These are phyloP conservation scores for Malacosoma neustria DNA, from an alignment of 2,888 invertebrate genomes.

Conservation along the genomic window DNA sequence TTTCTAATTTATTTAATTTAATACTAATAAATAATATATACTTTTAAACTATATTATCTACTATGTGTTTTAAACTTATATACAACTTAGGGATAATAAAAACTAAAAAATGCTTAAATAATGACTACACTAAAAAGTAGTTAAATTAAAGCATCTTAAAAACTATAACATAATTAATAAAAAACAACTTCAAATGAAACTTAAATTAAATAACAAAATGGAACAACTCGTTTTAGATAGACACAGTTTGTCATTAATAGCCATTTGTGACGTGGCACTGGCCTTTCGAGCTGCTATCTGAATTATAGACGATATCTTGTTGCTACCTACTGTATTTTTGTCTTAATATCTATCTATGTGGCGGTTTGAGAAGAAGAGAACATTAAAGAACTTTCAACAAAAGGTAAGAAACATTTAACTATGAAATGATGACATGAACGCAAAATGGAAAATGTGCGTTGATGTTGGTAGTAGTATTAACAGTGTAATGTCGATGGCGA, in stretches of 20 bases:
- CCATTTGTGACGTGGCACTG: background rate
- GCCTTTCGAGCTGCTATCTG: background rate
- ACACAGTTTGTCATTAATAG: background rate
- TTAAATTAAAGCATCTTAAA: too few species aligned
- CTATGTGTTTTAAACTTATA: too few species aligned
- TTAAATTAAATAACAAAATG: background rate
- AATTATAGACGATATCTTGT: background rate
- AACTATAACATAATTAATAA: background rate
- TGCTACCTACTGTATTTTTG: background rate
- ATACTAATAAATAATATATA: background rate
- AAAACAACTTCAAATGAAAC: background rate
- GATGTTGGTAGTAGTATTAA: too few species aligned
- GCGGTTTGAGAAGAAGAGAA: too few species aligned
- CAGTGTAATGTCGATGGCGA: background rate
- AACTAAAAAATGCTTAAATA: background rate
- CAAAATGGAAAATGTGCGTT: too few species aligned
- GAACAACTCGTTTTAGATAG: background rate
- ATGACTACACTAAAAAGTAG: too few species aligned
- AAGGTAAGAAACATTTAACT: constrained; percentile 4
- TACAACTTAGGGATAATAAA: background rate
- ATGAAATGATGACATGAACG: background rate
- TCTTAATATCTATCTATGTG: background rate
- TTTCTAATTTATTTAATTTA: background rate
- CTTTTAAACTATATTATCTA: too few species aligned
- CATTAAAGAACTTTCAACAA: constrained; percentile 10